Conservation (phyloP, 2,888 invertebrate genomes). For the Ryuthela nishihirai region DNA sequence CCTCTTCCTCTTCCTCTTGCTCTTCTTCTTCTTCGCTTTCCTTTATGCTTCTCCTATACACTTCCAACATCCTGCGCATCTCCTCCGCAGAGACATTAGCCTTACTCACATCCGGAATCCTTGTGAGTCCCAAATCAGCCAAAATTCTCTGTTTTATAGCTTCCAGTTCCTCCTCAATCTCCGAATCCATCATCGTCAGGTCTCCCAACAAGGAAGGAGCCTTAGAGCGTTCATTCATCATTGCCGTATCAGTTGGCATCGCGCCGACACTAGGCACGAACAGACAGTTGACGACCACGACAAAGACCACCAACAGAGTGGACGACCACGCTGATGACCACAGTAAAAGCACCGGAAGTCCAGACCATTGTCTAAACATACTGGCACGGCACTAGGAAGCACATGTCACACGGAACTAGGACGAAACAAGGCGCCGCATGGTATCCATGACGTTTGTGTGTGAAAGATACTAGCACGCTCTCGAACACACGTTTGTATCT, state of each 20-base stretch:
- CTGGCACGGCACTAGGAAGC: background rate
- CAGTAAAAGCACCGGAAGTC: background rate
- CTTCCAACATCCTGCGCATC: slow-evolving; percentile 11
- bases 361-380: background rate
- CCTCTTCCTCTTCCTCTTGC: background rate
- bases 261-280: too few species aligned
- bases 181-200: slow-evolving; percentile 10
- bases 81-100: slow-evolving; percentile 3
- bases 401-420: background rate
- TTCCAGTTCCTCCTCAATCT: slow-evolving; percentile 3
- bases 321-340: too few species aligned
- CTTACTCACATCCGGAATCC: slow-evolving; percentile 11
- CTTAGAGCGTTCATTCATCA: background rate
- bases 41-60: slow-evolving; percentile 5
- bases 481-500: too few species aligned
- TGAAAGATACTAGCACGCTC: too few species aligned
- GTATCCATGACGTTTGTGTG: too few species aligned
- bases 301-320: background rate
- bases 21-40: slow-evolving; percentile 3
- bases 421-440: too few species aligned
- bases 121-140: slow-evolving; percentile 13
- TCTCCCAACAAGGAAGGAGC: background rate
- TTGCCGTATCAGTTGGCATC: background rate
- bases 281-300: too few species aligned
- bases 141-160: slow-evolving; percentile 8